phyloP scores from a whole-genome alignment of 2,797 vertebrate species.

The Mus minutoides region DNA sequence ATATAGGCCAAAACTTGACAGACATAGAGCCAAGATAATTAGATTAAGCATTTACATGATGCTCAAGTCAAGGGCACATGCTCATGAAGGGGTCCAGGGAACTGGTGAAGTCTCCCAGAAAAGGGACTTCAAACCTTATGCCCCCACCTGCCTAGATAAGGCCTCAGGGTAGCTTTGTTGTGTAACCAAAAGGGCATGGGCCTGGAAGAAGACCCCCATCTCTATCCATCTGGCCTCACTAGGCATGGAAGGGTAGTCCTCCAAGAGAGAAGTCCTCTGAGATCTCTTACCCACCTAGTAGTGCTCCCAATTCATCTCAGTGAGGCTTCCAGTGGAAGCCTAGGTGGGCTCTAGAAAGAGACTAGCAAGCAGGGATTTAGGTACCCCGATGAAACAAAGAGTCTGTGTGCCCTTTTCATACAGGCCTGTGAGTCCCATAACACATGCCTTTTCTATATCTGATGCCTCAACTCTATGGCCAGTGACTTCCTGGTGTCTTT shows the following conservation, averaged over 20 bases:
- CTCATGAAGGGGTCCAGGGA: neutral
- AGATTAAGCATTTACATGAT: neutral
- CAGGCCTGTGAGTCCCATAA: neutral
- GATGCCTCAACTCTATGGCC: neutral
- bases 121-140: neutral
- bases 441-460: neutral
- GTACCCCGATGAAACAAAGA: neutral
- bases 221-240: neutral
- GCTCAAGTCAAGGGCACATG: neutral
- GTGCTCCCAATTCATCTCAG: neutral
- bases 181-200: neutral
- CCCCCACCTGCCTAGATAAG: accelerated
- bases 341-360: neutral
- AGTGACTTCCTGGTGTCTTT: neutral
- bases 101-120: neutral
- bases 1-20: neutral
- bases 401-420: neutral
- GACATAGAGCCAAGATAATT: neutral
- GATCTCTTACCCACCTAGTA: neutral
- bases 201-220: neutral
- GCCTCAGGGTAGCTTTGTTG: neutral
- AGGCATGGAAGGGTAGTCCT: neutral
- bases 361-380: neutral
- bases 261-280: neutral
- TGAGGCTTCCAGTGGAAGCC: neutral